Percentiles rank a stretch among this genome's conserved stretches.
Evolutionary conservation across 2,113 vertebrate genomes (phyloP).

Genomic region (Mus pahari): DNA sequence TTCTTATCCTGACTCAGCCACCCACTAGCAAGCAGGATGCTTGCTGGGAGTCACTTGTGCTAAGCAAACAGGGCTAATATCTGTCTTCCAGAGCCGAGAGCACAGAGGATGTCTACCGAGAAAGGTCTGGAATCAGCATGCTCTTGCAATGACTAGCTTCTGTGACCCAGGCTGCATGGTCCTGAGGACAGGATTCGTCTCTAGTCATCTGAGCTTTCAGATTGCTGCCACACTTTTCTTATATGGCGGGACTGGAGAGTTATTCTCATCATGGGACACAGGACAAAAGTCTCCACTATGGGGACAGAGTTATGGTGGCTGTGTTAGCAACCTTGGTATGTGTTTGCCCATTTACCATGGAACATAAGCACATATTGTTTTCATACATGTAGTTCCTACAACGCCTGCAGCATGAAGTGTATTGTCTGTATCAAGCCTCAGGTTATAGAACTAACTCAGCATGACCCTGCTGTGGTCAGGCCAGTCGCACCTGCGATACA

Average conservation of each 20-base stretch:
- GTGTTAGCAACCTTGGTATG: background rate
- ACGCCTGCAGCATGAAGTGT: background rate
- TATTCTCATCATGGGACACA: background rate
- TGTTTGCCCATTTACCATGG: background rate
- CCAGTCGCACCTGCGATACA: background rate
- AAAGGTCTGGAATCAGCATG: background rate
- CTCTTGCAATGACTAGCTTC: background rate
- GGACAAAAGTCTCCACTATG: background rate
- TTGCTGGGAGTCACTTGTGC: background rate
- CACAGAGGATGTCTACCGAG: background rate
- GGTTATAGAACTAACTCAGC: background rate
- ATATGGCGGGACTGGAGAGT: background rate
- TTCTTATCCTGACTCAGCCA: background rate
- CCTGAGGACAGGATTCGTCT: background rate
- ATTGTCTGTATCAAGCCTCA: background rate
- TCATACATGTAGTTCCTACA: background rate
- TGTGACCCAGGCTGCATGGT: background rate
- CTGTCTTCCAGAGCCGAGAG: background rate
- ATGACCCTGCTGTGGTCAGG: background rate
- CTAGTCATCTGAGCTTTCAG: background rate
- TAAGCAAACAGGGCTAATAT: rapidly evolving
- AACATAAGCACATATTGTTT: background rate
- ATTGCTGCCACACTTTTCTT: background rate
- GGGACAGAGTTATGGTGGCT: background rate
- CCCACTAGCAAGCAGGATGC: background rate